Base-by-base conservation (phyloP, 2,113 vertebrate genomes). In the Butastur rufipennis region DNA sequence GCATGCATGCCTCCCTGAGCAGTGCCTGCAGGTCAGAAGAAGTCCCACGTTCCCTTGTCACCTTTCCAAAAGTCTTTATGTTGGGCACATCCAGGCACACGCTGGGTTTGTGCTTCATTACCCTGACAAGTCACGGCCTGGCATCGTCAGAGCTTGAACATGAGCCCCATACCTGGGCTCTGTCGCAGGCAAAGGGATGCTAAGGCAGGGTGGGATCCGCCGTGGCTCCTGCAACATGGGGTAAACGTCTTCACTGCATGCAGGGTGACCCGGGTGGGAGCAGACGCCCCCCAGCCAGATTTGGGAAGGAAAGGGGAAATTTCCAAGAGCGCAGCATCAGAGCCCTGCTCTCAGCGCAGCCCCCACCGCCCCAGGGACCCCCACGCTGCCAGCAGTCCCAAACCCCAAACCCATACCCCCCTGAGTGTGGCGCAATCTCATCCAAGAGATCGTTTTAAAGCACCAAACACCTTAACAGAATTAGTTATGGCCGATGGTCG, bases 1-100 rank as follows among this genome's bases (percentile, higher is more conserved):
- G 1, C 4, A 2, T 0, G 3, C 0, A 4, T 38, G 40, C 27
- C 38, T 68, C 58, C 56, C 21, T 0, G 0, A 36, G 75, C 18
- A 10, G 43, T 7, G 48, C 40, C 74, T 18, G 21, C 1, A 1
- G 32, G 48, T 65, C 70, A 82, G 59, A 20, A 22, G 42, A 56
- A 2, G 4, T 20, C 53, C 63, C 38, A 11, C 10, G 19, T 18
- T 86, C 63, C 52, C 56, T 50, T 0, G 0, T 8, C 3, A 3
- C 75, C 53, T 34, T 52, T 52, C 74, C 82, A 66, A 36, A 29
- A 36, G 34, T 7, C 47, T 82, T 43, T 63, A 8, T 1, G 0
- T 13, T 8, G 43, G 31, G 79, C n/a, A 78, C 40, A 65, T 45
- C 91, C 61, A 62, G 66, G 43, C n/a, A 56, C 34, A 31, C 0